Percentiles rank a stretch among this genome's conserved stretches.
Conservation (phyloP, 2,888 invertebrate genomes). For the Brenthis daphne region DNA sequence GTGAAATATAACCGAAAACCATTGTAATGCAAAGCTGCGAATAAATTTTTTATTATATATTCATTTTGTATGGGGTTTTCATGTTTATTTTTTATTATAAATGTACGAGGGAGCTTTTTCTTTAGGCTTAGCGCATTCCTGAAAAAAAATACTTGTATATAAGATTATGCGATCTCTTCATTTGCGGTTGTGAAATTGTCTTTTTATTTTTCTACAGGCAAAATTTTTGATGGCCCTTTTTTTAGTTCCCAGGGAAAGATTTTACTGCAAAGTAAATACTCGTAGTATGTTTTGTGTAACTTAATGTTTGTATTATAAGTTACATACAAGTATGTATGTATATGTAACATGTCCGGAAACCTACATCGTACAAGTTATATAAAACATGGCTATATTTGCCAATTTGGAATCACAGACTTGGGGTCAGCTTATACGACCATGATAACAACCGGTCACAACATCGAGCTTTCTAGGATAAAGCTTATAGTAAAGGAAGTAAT, state of each 20-base stretch:
- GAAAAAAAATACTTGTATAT: slow-evolving; percentile 3
- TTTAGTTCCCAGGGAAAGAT: background rate
- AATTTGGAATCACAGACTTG: too few species aligned
- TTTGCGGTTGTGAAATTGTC: background rate
- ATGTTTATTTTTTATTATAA: slow-evolving; percentile 24
- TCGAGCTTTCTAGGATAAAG: too few species aligned
- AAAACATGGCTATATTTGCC: too few species aligned
- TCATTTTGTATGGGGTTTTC: slow-evolving; percentile 22
- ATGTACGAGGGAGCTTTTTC: slow-evolving; percentile 7
- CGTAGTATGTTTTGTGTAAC: too few species aligned
- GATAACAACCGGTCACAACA: too few species aligned
- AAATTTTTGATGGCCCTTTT: background rate
- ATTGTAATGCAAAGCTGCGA: slow-evolving; percentile 32
- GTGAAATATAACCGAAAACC: slow-evolving; percentile 36
- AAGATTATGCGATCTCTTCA: slow-evolving; percentile 3
- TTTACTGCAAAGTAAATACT: too few species aligned
- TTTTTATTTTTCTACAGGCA: background rate
- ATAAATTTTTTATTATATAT: slow-evolving; percentile 30
- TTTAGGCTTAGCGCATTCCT: background rate
- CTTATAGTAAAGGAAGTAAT: too few species aligned
- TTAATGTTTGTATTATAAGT: too few species aligned
- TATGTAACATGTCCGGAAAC: too few species aligned
- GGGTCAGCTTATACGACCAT: too few species aligned
- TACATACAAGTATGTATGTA: too few species aligned
- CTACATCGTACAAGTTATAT: too few species aligned